Conservation (phyloP, 2,888 invertebrate species). For the Achlya flavicornis region DNA sequence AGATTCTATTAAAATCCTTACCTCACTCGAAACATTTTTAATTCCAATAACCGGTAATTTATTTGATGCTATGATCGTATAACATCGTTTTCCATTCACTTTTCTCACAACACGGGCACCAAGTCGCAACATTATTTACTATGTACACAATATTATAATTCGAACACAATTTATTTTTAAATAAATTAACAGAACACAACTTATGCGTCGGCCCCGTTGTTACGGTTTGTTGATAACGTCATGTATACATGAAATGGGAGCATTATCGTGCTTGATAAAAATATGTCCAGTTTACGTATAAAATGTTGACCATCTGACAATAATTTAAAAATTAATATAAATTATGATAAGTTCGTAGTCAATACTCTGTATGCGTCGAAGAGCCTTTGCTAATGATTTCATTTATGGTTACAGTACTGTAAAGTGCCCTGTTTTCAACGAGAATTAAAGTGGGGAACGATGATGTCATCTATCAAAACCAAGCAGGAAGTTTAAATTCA, state of each 20-base stretch:
- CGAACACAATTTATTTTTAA: constrained; percentile 12
- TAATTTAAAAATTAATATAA: neutral
- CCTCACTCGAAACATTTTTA: constrained; percentile 36
- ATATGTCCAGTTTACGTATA: neutral
- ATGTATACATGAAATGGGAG: neutral
- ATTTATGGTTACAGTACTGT: neutral
- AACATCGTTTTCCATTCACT: constrained; percentile 53
- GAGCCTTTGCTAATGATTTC: neutral
- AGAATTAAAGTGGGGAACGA: neutral
- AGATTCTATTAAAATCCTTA: constrained; percentile 26
- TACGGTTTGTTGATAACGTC: constrained; percentile 19
- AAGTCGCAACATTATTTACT: constrained; percentile 57
- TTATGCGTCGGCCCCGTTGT: constrained; percentile 20
- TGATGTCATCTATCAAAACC: neutral
- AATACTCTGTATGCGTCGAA: neutral
- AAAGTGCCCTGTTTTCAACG: neutral
- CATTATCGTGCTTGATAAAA: neutral
- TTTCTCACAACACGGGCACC: constrained; percentile 43
- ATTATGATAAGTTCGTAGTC: neutral
- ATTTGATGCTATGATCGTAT: constrained; percentile 55
- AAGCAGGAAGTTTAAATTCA: neutral
- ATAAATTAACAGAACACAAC: constrained; percentile 15
- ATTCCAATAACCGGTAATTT: constrained; percentile 38
- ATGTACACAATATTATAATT: too few relatives aligned
- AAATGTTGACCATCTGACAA: neutral